Evolutionary conservation across 2,797 vertebrate genomes (phyloP), one percentile per base, ranked within the genome.

Genomic region (Columba guinea): DNA sequence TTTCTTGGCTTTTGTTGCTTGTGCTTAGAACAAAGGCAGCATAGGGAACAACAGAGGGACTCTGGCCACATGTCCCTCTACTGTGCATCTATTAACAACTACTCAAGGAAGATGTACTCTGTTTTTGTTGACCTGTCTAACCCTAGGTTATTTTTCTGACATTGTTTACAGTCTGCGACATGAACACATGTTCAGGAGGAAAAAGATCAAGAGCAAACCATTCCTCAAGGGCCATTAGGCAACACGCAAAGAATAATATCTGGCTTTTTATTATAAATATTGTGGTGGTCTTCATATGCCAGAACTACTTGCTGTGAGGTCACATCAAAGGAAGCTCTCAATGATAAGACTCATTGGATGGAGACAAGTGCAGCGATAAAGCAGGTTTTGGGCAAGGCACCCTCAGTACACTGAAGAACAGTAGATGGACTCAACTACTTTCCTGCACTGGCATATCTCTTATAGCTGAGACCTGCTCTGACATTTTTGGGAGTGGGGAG

Each of bases 401-500:
- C 52, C 18, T 22, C 17, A 63, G 12, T 62, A 22, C 11, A 49
- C 7, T 35, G 32, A 73, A 76, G 34, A 69, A 41, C 23, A 69
- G 21, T 56, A 78, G 30, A 34, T 53, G 18, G 28, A 46, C 34
- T 74, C 37, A 23, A 5, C 9, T 75, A 20, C 44, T 46, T 46
- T 46, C 48, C 11, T 71, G 5, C 39, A 10, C 4, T 35, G 24
- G 9, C 2, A 0, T 32, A 5, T 74, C n/a, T 53, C 56, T 44
- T 48, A 13, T 34, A 59, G 22, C 17, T 35, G 7, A 44, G 17
- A 67, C 7, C 3, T 1, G 17, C 28, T 53, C 53, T 81, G n/a
- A 39, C 16, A 1, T 55, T 78, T n/a, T n/a, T 22, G 9, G 44
- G 4, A 2, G 3, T 4, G 1, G 10, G 11, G 4, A 7, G 3